Percentiles rank a stretch among this genome's conserved stretches.
phyloP scores from a whole-genome alignment of 1,140 invertebrate genomes.

The Aphis craccivora region DNA sequence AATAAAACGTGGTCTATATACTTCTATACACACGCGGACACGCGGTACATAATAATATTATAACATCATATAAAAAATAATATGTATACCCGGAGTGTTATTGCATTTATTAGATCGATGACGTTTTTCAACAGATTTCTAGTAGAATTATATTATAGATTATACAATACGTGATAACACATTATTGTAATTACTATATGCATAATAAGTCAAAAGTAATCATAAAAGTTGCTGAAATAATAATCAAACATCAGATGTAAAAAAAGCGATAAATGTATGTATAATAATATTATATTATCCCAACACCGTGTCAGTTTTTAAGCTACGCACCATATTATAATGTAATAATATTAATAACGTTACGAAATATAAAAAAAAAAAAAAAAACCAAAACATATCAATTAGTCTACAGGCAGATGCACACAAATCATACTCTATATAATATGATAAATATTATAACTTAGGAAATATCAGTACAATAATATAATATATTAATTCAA shows the following conservation, averaged over 20 bases:
- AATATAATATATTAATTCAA: not conserved
- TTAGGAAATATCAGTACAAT: not conserved
- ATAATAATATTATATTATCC: not conserved
- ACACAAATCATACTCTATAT: not conserved
- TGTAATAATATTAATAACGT: not conserved
- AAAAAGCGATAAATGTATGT: not conserved
- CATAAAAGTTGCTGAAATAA: not conserved
- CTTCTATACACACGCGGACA: not conserved
- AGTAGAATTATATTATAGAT: not conserved
- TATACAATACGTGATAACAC: not conserved
- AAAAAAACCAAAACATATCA: not conserved
- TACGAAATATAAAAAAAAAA: not conserved
- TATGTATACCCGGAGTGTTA: not conserved
- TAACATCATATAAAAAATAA: not conserved
- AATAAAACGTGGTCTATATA: not conserved
- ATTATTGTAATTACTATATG: not conserved
- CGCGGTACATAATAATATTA: not conserved
- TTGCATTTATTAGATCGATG: not conserved
- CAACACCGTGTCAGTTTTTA: not conserved
- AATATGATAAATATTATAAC: not conserved
- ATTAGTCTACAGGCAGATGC: not conserved
- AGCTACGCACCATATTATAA: not conserved
- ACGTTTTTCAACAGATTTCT: not conserved
- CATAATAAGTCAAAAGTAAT: not conserved
- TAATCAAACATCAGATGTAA: not conserved